phyloP scores from a whole-genome alignment of 2,888 invertebrate species.

The Blastobasis lacticolella region DNA sequence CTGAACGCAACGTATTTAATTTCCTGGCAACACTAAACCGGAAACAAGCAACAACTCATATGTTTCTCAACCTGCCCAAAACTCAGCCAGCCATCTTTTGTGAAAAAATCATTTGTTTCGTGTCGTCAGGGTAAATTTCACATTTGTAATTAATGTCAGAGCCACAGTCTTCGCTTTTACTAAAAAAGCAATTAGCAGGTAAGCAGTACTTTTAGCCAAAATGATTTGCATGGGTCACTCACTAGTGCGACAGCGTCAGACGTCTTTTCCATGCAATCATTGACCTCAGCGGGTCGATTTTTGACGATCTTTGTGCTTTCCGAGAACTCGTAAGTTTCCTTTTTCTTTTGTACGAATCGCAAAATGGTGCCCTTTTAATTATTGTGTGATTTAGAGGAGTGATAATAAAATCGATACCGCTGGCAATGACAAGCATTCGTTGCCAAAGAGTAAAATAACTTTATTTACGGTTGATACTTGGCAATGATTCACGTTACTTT shows the following conservation, averaged over 20 bases:
- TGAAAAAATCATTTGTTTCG: conserved; percentile 81
- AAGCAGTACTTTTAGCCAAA: conserved; percentile 46
- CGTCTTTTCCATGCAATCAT: conserved; percentile 58
- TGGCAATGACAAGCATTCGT: conserved; percentile 49
- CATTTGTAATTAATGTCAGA: conserved; percentile 94
- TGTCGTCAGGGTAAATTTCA: conserved; percentile 83
- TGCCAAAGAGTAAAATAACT: conserved; percentile 36
- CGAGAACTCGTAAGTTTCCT: conserved; percentile 16
- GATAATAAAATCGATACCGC: conserved; percentile 62
- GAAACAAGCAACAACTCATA: conserved; percentile 68
- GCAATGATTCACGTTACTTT: conserved; percentile 34
- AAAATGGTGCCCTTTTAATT: conserved; percentile 16
- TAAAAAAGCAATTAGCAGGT: conserved; percentile 97
- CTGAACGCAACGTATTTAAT: not conserved
- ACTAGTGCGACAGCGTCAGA: conserved; percentile 43
- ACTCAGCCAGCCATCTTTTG: conserved; percentile 83
- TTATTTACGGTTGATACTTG: conserved; percentile 39
- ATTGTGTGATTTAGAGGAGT: conserved; percentile 14
- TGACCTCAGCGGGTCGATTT: conserved; percentile 71
- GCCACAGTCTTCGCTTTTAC: conserved; percentile 94
- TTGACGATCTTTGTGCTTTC: conserved; percentile 42
- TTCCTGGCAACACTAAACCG: conserved; percentile 48
- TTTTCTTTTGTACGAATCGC: conserved; percentile 13
- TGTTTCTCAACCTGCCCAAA: conserved; percentile 72
- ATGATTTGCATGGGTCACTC: conserved; percentile 20